These are phyloP conservation scores for Chionomys nivalis DNA, from an alignment of 2,113 vertebrate genomes.

Conservation along the genomic window DNA sequence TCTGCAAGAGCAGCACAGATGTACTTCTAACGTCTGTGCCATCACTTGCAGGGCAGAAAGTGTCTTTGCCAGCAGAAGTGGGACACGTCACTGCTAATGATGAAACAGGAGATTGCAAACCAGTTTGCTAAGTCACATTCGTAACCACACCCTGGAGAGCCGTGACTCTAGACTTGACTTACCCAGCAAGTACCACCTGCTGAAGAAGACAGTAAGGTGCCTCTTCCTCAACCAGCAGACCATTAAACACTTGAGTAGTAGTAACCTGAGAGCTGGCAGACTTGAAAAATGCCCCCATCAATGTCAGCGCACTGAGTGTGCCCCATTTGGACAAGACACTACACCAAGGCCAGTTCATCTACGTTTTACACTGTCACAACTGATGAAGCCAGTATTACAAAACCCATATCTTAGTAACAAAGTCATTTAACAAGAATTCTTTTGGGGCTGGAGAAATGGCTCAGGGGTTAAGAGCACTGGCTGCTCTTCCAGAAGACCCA, in stretches of 20 bases:
- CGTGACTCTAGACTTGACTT: slow-evolving; percentile 66
- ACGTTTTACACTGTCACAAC: background rate
- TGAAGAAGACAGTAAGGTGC: background rate
- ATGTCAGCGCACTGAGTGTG: background rate
- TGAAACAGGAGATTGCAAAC: slow-evolving; percentile 75
- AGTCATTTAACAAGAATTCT: background rate
- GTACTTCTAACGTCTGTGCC: background rate
- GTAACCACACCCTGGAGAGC: slow-evolving; percentile 68
- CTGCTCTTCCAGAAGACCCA: background rate
- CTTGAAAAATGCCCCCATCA: background rate
- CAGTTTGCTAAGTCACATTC: slow-evolving; percentile 70
- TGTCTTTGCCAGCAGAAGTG: slow-evolving; percentile 40
- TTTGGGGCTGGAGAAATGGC: background rate
- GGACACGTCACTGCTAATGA: slow-evolving; percentile 63
- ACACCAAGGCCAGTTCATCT: background rate
- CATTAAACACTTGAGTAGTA: background rate
- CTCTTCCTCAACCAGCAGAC: background rate
- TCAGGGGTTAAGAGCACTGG: background rate
- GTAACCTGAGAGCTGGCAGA: background rate
- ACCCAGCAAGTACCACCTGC: slow-evolving; percentile 42
- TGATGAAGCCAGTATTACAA: background rate
- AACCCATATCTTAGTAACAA: background rate
- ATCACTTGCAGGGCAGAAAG: background rate
- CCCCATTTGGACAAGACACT: background rate
- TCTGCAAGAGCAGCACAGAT: background rate